Base-by-base conservation (phyloP, 2,888 invertebrate genomes). In the Bimastos eiseni region DNA sequence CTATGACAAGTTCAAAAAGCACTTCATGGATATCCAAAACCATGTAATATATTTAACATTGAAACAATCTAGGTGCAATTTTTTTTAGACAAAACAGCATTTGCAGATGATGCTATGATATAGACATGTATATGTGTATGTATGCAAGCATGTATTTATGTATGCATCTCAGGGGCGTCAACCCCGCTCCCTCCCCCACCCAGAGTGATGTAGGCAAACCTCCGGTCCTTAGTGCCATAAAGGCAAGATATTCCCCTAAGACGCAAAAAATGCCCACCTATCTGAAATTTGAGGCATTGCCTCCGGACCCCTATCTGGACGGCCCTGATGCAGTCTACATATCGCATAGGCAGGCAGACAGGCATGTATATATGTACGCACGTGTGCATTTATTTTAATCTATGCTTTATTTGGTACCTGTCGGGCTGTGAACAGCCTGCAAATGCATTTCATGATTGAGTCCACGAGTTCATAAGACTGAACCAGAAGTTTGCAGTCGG, bases 321-420 rank as follows among this genome's bases (percentile, higher is more conserved):
- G n/a, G n/a, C n/a, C n/a, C n/a, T n/a, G n/a, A n/a, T n/a, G n/a
- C n/a, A n/a, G n/a, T n/a, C n/a, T 37, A n/a, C 30, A 30, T 41
- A 41, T 33, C 17, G 24, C 38, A 19, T 88, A 37, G 15, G 44
- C 49, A 49, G 89, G 37, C 49, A 55, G 89, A 36, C 49, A 44
- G 89, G n/a, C 34, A 49, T 89, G n/a, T 17, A 49, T 89, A 37
- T 38, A 49, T 90, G 38, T 70, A 34, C 89, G 41, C 38, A 38
- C 83, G 70, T 55, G 70, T 90, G 41, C 37, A 49, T 91, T 34
- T 49, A 38, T 89, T 13, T 83, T 24, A 70, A n/a, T 89, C 19
- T 90, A 83, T 83, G 55, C 70, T 37, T 44, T 49, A 24, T 49
- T 21, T 49, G 24, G 49, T 24, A 24, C 49, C 49, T 49, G 21